Conservation (phyloP, 2,113 vertebrate species). For the Cynopterus brachyotis region DNA sequence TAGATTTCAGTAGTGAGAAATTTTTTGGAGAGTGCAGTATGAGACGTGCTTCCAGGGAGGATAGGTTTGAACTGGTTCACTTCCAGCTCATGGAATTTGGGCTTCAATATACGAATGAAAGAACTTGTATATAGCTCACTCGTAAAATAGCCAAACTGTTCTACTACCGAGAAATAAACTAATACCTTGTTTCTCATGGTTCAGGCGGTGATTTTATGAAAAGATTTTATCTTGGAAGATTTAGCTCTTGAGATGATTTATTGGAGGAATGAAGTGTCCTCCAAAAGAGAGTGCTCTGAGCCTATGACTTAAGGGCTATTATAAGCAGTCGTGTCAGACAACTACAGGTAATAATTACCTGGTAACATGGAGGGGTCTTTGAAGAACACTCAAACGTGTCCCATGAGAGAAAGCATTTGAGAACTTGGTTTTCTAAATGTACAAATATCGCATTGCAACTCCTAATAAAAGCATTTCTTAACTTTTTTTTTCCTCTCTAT, state of each 20-base stretch:
- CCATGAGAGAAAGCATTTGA: neutral
- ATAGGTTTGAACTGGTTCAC: neutral
- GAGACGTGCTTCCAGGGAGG: neutral
- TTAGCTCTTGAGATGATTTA: neutral
- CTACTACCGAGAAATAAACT: neutral
- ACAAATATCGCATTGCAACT: neutral
- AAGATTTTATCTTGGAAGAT: neutral
- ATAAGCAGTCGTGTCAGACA: neutral
- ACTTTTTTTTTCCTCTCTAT: neutral
- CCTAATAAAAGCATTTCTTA: neutral
- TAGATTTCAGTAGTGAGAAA: neutral
- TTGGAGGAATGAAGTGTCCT: too few species aligned
- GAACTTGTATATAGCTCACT: neutral
- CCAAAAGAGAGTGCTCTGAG: neutral
- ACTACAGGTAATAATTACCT: neutral
- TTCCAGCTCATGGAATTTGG: neutral
- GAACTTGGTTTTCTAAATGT: neutral
- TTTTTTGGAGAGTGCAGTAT: neutral
- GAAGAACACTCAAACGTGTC: neutral
- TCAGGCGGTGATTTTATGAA: neutral
- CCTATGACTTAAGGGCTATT: accelerated
- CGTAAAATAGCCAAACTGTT: neutral
- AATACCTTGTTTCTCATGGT: neutral
- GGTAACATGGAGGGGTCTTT: neutral
- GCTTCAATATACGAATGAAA: neutral